Percentiles rank a stretch among this genome's conserved stretches.
Conservation (phyloP, 2,113 vertebrate genomes). For the Sinocyclocheilus anshuiensis region DNA sequence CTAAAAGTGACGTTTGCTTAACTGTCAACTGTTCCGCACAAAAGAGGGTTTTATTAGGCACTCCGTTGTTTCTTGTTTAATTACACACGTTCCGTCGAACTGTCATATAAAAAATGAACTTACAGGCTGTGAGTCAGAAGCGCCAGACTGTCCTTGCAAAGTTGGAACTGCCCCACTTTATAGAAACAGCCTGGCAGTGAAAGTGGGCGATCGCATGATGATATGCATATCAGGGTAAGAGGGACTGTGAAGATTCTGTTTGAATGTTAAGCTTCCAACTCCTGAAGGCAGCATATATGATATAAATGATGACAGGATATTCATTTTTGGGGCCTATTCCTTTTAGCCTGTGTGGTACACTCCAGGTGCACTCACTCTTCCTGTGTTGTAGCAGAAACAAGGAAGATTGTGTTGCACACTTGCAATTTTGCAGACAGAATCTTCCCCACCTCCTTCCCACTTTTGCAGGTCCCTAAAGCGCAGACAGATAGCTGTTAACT, state of each 20-base stretch:
- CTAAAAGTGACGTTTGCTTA: too few relatives aligned
- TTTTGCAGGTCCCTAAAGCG: constrained; percentile 45
- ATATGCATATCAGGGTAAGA: constrained; percentile 56
- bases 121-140: too few relatives aligned
- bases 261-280: constrained; percentile 36
- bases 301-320: neutral
- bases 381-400: constrained; percentile 32
- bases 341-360: neutral
- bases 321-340: neutral
- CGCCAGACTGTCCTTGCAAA: too few relatives aligned
- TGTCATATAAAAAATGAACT: too few relatives aligned
- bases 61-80: too few relatives aligned
- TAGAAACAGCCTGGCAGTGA: neutral
- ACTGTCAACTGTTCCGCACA: too few relatives aligned
- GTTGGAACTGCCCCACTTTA: too few relatives aligned
- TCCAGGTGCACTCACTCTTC: constrained; percentile 21
- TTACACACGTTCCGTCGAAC: too few relatives aligned
- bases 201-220: constrained; percentile 34
- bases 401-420: constrained; percentile 41
- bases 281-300: neutral
- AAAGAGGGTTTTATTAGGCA: too few relatives aligned
- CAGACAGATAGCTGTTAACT: constrained; percentile 43
- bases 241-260: constrained; percentile 48
- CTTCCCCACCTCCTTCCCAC: constrained; percentile 47
- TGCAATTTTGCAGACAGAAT: constrained; percentile 53